Percentiles rank a stretch among this genome's conserved stretches.
Evolutionary conservation across 2,888 invertebrate species (phyloP).

Genomic region (Eupithecia subfuscata): DNA sequence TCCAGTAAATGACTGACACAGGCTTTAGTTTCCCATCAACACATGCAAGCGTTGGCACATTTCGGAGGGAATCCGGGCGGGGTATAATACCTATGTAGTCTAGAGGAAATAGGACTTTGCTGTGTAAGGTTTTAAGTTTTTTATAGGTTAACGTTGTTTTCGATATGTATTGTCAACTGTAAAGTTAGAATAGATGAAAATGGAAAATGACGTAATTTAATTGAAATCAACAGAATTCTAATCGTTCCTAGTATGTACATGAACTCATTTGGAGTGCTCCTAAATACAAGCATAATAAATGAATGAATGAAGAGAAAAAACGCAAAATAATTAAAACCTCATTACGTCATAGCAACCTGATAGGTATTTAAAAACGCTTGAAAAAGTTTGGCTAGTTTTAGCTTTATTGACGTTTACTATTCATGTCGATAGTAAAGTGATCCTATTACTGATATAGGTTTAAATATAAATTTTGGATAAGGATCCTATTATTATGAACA

Average conservation of each 20-base stretch:
- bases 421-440: background rate
- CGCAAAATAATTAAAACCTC: background rate
- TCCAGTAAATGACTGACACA: conserved; percentile 15
- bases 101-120: background rate
- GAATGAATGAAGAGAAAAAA: background rate
- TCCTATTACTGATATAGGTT: background rate
- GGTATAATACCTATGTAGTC: background rate
- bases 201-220: too few relatives aligned
- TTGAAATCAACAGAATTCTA: background rate
- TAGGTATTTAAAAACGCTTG: background rate
- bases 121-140: background rate
- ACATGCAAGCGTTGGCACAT: conserved; percentile 17
- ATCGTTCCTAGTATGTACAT: too few relatives aligned
- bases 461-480: background rate
- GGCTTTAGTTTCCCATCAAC: conserved; percentile 22
- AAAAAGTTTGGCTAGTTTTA: background rate
- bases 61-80: background rate
- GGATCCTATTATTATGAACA: background rate
- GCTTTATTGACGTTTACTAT: background rate
- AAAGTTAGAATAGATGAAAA: too few relatives aligned
- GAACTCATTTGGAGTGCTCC: background rate
- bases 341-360: too few relatives aligned
- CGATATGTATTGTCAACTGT: too few relatives aligned
- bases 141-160: background rate
- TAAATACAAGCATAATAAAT: background rate